Evolutionary conservation across 2,888 invertebrate genomes (phyloP).

Genomic region (Leptinotarsa juncta): DNA sequence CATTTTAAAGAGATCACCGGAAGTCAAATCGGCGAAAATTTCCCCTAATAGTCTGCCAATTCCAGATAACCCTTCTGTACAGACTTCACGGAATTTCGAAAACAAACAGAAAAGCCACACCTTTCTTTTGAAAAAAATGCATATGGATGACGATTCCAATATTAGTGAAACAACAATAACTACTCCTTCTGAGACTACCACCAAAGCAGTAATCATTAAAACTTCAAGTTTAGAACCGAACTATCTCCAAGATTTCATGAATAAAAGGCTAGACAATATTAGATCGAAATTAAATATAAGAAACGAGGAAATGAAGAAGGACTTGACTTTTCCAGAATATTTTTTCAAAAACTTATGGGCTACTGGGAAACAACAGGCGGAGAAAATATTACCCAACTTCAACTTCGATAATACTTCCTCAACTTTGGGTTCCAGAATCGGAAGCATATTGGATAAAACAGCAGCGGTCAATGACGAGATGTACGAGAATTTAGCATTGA

Average conservation of each 20-base stretch:
- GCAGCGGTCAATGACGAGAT: slow-evolving; percentile 25
- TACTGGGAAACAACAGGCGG: not conserved
- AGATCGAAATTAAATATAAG: slow-evolving; percentile 23
- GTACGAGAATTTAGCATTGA: slow-evolving; percentile 32
- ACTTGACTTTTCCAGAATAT: slow-evolving; percentile 20
- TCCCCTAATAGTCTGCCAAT: not conserved
- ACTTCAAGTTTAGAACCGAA: not conserved
- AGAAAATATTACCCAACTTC: slow-evolving; percentile 8
- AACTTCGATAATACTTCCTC: slow-evolving; percentile 12
- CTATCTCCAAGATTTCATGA: slow-evolving; percentile 26
- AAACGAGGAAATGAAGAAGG: slow-evolving; percentile 12
- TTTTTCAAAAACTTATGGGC: slow-evolving; percentile 19
- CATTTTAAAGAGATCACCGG: slow-evolving; percentile 5
- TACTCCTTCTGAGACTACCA: not conserved
- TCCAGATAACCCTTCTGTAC: not conserved
- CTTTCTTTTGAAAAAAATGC: not conserved
- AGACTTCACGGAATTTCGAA: not conserved
- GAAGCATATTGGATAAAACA: slow-evolving; percentile 31
- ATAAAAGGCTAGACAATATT: slow-evolving; percentile 17
- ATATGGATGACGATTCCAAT: not conserved
- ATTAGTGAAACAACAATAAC: not conserved
- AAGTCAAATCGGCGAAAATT: not conserved
- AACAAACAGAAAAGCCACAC: not conserved
- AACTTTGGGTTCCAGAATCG: slow-evolving; percentile 21
- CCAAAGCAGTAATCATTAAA: not conserved